A percentile compares a stretch with the other conserved stretches of the same genome.
phyloP scores from a whole-genome alignment of 2,888 invertebrate species.

The Escarpia spicata region DNA sequence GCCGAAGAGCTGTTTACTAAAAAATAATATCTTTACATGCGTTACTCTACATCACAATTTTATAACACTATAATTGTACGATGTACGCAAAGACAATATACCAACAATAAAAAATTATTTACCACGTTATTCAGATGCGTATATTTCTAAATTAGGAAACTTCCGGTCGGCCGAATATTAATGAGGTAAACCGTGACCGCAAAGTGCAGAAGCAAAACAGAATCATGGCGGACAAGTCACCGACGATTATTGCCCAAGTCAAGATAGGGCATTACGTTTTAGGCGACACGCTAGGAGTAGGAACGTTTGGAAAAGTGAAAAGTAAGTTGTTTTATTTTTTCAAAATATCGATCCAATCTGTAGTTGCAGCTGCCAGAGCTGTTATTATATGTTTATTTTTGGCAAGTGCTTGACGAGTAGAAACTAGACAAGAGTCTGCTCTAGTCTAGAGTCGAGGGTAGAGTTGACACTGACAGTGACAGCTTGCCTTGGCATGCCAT shows the following conservation, averaged over 20 bases:
- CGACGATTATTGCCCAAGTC: constrained; percentile 62
- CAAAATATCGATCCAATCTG: constrained; percentile 6
- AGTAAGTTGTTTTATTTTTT: constrained; percentile 68
- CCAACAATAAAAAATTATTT: neutral
- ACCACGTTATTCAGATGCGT: neutral
- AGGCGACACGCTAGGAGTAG: constrained; percentile 92
- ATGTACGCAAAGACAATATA: neutral
- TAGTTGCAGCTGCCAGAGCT: neutral
- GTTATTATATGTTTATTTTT: neutral
- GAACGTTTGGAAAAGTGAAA: constrained; percentile 99
- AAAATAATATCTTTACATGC: neutral
- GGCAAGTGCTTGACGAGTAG: neutral
- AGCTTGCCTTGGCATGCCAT: neutral
- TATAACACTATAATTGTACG: neutral
- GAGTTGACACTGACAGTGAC: too few relatives aligned
- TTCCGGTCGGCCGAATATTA: constrained; percentile 1
- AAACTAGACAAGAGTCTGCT: too few relatives aligned
- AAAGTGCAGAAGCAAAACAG: constrained; percentile 16
- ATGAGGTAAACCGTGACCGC: constrained; percentile 16
- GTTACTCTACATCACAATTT: neutral
- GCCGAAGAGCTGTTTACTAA: neutral
- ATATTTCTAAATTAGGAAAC: constrained; percentile 12
- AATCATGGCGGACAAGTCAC: constrained; percentile 13
- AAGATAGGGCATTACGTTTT: constrained; percentile 98
- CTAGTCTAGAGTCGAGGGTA: too few relatives aligned